Evolutionary conservation across 2,797 vertebrate species (phyloP).

Genomic region (Acipenser ruthenus): DNA sequence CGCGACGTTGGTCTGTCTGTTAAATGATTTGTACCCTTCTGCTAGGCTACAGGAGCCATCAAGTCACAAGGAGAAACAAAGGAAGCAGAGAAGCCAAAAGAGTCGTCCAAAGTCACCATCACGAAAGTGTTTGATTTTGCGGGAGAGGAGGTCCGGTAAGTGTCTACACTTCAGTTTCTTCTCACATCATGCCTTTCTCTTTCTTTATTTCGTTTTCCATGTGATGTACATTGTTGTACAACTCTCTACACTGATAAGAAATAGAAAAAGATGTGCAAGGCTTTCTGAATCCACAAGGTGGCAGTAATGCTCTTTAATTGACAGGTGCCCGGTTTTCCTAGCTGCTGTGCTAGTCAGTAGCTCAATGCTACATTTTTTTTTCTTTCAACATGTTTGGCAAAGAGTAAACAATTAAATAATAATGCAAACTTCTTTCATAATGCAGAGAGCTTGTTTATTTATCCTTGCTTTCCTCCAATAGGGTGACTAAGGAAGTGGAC

Average conservation of each 20-base stretch:
- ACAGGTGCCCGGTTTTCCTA: too few species aligned
- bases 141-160: slow-evolving; percentile 88
- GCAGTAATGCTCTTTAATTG: slow-evolving; percentile 7
- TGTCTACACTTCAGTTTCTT: not conserved
- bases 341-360: too few species aligned
- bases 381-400: too few species aligned
- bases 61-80: slow-evolving; percentile 36
- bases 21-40: not conserved
- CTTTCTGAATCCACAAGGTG: slow-evolving; percentile 26
- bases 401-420: too few species aligned
- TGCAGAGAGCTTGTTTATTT: too few species aligned
- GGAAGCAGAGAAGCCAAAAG: slow-evolving; percentile 49
- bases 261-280: not conserved
- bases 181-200: too few species aligned
- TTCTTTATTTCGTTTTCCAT: too few species aligned
- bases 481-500: slow-evolving; percentile 85
- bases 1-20: too few species aligned
- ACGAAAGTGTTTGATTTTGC: slow-evolving; percentile 95
- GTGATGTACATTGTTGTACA: too few species aligned
- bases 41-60: slow-evolving; percentile 41
- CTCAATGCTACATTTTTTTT: too few species aligned
- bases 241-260: not conserved
- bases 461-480: slow-evolving; percentile 31
- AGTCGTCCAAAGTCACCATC: slow-evolving; percentile 72
- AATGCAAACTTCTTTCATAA: too few species aligned